These are phyloP conservation scores for Macquaria ambigua DNA, from an alignment of 2,113 vertebrate species.

Conservation along the genomic window DNA sequence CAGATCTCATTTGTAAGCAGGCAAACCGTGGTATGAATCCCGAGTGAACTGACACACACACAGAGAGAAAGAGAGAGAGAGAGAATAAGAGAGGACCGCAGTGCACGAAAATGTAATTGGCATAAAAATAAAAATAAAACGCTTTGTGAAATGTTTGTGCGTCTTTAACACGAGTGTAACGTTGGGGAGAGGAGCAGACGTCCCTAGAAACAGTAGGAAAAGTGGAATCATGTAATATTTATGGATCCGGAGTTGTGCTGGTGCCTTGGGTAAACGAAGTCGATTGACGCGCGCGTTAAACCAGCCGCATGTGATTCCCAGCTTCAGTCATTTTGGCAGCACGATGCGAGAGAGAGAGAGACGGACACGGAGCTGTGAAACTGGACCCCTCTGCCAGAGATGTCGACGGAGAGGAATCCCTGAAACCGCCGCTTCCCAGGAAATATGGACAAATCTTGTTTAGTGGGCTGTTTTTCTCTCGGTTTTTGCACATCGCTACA, in stretches of 20 bases:
- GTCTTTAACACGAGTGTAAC: conserved; percentile 3
- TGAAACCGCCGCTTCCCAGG: conserved; percentile 61
- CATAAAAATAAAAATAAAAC: not conserved
- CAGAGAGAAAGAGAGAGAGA: not conserved
- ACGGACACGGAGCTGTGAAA: conserved; percentile 55
- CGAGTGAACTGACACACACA: not conserved
- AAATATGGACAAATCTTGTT: conserved; percentile 72
- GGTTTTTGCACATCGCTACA: conserved; percentile 59
- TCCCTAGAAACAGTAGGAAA: conserved; percentile 36
- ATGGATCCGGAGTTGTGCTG: conserved; percentile 61
- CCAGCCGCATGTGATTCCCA: conserved; percentile 71
- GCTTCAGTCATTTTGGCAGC: conserved; percentile 79
- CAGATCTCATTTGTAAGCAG: conserved; percentile 20
- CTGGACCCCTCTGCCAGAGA: conserved; percentile 71
- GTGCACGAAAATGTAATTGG: conserved; percentile 58
- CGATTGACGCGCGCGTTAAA: conserved; percentile 70
- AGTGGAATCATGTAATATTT: conserved; percentile 58
- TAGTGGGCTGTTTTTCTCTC: conserved; percentile 53
- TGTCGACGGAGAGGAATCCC: conserved; percentile 75
- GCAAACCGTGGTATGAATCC: conserved; percentile 9
- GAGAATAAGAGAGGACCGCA: conserved; percentile 33
- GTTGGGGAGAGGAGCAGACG: conserved; percentile 11
- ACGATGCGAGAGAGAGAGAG: conserved; percentile 62
- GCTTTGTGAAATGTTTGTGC: conserved; percentile 26
- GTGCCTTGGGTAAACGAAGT: conserved; percentile 61